Percentiles rank a stretch among this genome's conserved stretches.
Evolutionary conservation across 92 coral and sea anemone species (phyloP).

Genomic region (Montipora capitata): DNA sequence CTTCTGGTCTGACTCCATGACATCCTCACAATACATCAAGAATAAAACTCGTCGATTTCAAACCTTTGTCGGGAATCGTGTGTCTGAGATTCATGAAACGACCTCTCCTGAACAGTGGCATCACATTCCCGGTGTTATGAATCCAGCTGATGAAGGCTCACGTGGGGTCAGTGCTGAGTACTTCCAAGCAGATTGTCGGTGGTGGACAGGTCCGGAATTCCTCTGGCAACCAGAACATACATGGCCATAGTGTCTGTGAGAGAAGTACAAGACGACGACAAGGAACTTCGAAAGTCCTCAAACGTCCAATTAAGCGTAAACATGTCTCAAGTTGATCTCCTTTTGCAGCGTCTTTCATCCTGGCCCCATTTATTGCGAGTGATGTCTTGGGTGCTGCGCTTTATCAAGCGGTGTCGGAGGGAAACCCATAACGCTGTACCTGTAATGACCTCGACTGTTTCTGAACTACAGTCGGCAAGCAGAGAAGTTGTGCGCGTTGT

Average conservation of each 20-base stretch:
- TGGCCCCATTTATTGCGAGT: constrained; percentile 68
- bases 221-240: constrained; percentile 44
- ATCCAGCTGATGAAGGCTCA: constrained; percentile 77
- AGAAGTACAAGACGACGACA: constrained; percentile 24
- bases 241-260: constrained; percentile 43
- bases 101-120: too few relatives aligned
- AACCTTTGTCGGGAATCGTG: constrained; percentile 64
- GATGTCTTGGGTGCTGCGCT: constrained; percentile 71
- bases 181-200: background rate
- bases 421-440: too few relatives aligned
- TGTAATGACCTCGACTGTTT: too few relatives aligned
- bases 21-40: background rate
- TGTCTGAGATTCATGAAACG: too few relatives aligned
- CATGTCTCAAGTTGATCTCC: background rate
- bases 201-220: constrained; percentile 56
- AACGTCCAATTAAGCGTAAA: too few relatives aligned
- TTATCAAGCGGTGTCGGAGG: constrained; percentile 11
- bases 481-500: constrained; percentile 54
- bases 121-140: constrained; percentile 51
- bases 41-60: constrained; percentile 43
- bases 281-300: constrained; percentile 11
- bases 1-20: constrained; percentile 77
- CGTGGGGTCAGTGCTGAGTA: constrained; percentile 42
- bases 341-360: constrained; percentile 55
- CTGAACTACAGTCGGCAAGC: too few relatives aligned